Percentiles rank a stretch among this genome's conserved stretches.
Evolutionary conservation across 1,140 invertebrate species (phyloP).

Genomic region (Lordiphosa collinella): DNA sequence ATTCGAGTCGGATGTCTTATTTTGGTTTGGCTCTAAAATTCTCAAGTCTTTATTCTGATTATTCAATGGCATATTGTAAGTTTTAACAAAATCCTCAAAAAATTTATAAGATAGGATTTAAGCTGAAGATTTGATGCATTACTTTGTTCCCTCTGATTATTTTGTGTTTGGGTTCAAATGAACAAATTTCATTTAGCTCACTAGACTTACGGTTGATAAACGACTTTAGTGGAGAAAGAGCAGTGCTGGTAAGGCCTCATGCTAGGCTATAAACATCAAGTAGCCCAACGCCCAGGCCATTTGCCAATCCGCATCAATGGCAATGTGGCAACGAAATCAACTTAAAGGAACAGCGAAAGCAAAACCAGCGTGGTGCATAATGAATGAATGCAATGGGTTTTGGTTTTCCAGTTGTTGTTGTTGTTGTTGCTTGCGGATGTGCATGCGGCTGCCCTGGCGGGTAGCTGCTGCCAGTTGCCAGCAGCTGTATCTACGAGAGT

Average conservation of each 20-base stretch:
- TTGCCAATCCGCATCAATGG: conserved; percentile 14
- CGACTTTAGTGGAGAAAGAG: background rate
- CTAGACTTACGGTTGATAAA: conserved; percentile 11
- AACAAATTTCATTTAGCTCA: no score
- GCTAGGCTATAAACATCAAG: conserved; percentile 33
- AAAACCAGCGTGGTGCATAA: conserved; percentile 48
- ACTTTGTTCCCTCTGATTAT: no score
- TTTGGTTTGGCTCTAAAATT: no score
- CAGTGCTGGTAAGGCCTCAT: conserved; percentile 9
- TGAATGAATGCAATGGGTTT: conserved; percentile 57
- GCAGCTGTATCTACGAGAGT: conserved; percentile 34
- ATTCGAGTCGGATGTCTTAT: no score
- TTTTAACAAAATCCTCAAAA: no score
- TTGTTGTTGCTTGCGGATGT: conserved; percentile 13
- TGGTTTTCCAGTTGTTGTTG: conserved; percentile 6
- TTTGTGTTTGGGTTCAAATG: no score
- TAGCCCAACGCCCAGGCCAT: background rate
- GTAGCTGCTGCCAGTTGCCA: background rate
- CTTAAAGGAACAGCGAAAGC: conserved; percentile 21
- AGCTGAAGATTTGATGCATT: no score
- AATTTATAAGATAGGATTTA: no score
- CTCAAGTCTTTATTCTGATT: no score
- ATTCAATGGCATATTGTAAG: no score
- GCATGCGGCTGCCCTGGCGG: conserved; percentile 16
- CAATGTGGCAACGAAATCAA: conserved; percentile 43